Evolutionary conservation across 1,140 invertebrate genomes (phyloP), one percentile per base, ranked within the genome.

Genomic region (Triops longicaudatus): DNA sequence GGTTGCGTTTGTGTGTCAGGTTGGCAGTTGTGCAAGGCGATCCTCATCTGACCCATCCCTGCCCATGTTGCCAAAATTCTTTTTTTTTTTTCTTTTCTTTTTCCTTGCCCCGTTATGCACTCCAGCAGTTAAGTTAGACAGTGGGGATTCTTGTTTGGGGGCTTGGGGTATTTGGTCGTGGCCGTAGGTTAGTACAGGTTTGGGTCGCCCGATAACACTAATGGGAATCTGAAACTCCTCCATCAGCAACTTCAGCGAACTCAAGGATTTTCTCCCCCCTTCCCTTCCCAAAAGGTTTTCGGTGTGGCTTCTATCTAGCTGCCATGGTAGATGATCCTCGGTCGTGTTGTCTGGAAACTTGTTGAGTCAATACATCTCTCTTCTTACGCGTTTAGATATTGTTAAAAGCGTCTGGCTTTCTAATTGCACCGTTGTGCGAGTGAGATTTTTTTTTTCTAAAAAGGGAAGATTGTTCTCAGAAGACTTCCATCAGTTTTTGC

Each of bases 171-270:
- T 63, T 63, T 63, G 50, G 50, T 22, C 50, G 4, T 63, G 50
- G n/a, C 50, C 50, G 50, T 63, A 22, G 50, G 50, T 63, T 63
- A 63, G 50, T 63, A 63, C 50, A n/a, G 50, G 50, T 63, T 63
- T 63, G n/a, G 50, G 50, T 63, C 50, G n/a, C 17, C 50, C 50
- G 50, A 63, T 63, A 63, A 63, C 50, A 63, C 50, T 63, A 63
- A 63, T 63, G 50, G 50, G 50, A 63, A 14, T 63, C 50, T 63
- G 50, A 63, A 63, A 63, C 50, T 63, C 50, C n/a, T 63, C 50
- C 50, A 63, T 63, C 50, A 63, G 50, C 50, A 63, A 63, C 50
- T 63, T 63, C 31, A 22, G 50, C 50, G 1, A 63, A 14, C 50
- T 63, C 50, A 63, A 63, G 50, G 50, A 63, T 63, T 63, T 17